Percentiles rank a stretch among this genome's conserved stretches.
These are phyloP conservation scores for Periplaneta americana DNA, from an alignment of 1,140 invertebrate species.

Conservation along the genomic window DNA sequence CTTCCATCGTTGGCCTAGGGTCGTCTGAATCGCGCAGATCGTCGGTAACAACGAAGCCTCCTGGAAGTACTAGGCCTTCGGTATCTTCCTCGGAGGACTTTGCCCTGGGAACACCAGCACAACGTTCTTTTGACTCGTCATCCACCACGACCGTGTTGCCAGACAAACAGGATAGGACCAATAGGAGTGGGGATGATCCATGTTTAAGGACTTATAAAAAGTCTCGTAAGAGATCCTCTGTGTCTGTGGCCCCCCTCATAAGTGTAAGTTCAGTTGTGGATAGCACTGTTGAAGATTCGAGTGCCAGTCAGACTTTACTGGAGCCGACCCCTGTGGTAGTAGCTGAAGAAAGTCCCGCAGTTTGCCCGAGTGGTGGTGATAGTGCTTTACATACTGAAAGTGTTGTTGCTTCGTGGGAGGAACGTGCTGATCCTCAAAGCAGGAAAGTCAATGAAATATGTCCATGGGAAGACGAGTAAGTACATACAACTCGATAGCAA, in stretches of 20 bases:
- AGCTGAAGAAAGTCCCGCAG: constrained; percentile 11
- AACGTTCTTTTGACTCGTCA: neutral
- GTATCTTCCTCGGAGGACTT: constrained; percentile 41
- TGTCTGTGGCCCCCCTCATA: constrained; percentile 54
- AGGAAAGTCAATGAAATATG: constrained; percentile 69
- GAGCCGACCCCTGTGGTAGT: constrained; percentile 23
- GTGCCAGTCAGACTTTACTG: constrained; percentile 1
- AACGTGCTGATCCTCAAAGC: neutral
- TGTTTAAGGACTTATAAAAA: constrained; percentile 4
- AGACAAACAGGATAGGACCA: neutral
- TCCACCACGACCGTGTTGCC: neutral
- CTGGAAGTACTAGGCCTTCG: constrained; percentile 31
- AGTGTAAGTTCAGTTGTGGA: constrained; percentile 64
- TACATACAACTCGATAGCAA: constrained; percentile 34
- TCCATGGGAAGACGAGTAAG: constrained; percentile 87
- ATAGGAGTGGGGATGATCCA: neutral
- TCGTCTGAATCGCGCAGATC: constrained; percentile 6
- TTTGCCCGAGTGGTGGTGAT: constrained; percentile 4
- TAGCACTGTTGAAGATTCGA: constrained; percentile 32
- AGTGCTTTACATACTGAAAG: neutral
- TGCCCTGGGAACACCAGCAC: constrained; percentile 27
- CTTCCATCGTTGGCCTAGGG: constrained; percentile 3
- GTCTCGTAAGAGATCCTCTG: constrained; percentile 25
- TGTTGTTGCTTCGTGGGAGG: neutral
- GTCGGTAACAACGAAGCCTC: constrained; percentile 2